Conservation (phyloP, 2,888 invertebrate genomes). For the Oscheius sp. region DNA sequence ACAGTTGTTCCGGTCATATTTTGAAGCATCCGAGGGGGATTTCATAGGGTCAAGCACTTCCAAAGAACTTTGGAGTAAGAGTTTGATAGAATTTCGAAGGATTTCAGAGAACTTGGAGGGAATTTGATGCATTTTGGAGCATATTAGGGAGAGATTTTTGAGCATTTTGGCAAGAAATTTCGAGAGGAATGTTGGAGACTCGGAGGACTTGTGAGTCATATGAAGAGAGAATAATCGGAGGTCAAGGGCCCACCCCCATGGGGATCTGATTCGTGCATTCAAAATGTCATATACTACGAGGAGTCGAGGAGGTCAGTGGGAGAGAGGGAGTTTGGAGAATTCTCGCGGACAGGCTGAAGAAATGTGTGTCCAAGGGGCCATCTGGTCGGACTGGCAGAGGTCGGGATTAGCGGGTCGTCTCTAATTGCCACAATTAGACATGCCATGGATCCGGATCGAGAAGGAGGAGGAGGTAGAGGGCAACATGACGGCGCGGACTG, state of each 20-base stretch:
- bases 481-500: too few relatives aligned
- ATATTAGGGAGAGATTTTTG: background rate
- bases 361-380: slow-evolving; percentile 7
- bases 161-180: background rate
- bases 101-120: too few relatives aligned
- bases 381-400: slow-evolving; percentile 6
- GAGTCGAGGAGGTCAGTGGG: background rate
- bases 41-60: too few relatives aligned
- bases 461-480: background rate
- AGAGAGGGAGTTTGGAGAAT: background rate
- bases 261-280: background rate
- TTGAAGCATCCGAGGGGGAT: background rate
- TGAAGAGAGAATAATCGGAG: background rate
- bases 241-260: background rate
- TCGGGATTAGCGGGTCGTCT: background rate
- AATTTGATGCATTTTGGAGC: too few relatives aligned
- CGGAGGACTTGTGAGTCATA: too few relatives aligned
- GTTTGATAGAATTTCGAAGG: too few relatives aligned
- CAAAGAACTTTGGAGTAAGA: too few relatives aligned
- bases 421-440: slow-evolving; percentile 25
- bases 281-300: background rate
- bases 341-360: background rate
- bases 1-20: background rate
- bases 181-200: too few relatives aligned
- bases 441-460: background rate